Evolutionary conservation across 2,888 invertebrate species (phyloP), one percentile per base, ranked within the genome.

Genomic region (Philopedon plagiatum): DNA sequence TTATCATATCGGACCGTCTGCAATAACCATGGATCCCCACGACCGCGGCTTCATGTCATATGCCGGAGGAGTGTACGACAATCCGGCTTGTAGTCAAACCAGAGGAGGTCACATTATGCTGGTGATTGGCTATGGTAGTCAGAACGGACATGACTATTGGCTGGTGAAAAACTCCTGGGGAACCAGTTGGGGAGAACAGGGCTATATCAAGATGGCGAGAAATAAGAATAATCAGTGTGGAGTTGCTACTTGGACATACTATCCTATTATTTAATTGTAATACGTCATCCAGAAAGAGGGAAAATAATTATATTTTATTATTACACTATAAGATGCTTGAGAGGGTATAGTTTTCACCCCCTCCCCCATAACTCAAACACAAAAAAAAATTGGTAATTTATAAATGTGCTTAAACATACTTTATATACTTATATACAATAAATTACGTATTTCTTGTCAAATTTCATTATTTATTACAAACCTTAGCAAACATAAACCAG

Each of bases 191-290:
- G 81, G 82, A 58, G 76, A 80, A 57, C 75, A 77, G 4, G 84
- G 84, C 0, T 83, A 80, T 67, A 77, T 80, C n/a, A 82, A 78
- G 73, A 75, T 83, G 54, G 75, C 78, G 2, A 76, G 79, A 49
- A 79, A 80, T 56, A 68, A 60, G 4, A 75, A 87, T 0, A 96
- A 96, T 85, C 91, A 92, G 83, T 96, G 96, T 85, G 96, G 96
- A 78, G 91, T 96, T 83, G 95, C 96, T 51, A 86, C 90, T 57
- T 83, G 87, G 62, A 92, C 95, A 75, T 92, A 93, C 79, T 96
- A 93, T 86, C 96, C 96, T n/a, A 88, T 93, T 67, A 93, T 95
- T 74, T 94, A 89, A 15, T 18, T 3, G 2, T n/a, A n/a, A n/a
- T n/a, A n/a, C n/a, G n/a, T n/a, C n/a, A n/a, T n/a, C n/a, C n/a